Base-by-base conservation (phyloP, 2,888 invertebrate genomes). In the Drosophila buzzatii region DNA sequence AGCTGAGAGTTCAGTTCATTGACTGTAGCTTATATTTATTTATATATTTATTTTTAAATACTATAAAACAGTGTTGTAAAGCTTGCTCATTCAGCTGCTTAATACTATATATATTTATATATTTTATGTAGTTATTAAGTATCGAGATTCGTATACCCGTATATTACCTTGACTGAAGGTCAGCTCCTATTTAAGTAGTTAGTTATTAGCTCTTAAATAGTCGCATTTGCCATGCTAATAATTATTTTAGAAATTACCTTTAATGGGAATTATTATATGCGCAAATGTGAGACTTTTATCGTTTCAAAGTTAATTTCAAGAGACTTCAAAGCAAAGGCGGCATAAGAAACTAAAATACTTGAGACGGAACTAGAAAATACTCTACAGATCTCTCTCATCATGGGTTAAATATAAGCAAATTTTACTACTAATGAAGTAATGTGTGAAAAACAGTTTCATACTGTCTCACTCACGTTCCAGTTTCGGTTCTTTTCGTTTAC, bases 211-310 rank as follows among this genome's bases (percentile, higher is more conserved):
- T 49, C 3, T 9, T 31, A 47, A 27, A 27, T 27, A 20, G 47
- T 31, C 6, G 49, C 6, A 6, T 12, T 31, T n/a, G 16, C 27
- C 31, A 31, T 31, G 49, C 49, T 18, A 6, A 49, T 27, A 4
- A n/a, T 16, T 3, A 49, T 31, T 49, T 33, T 7, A 0, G 31
- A 33, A 33, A 49, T 49, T 49, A 33, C 18, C 10, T 33, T 7
- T 49, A 49, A 49, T 49, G 33, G 49, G 49, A 49, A 33, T 49
- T 33, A 49, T 49, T 33, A 49, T 49, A 31, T 18, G 49, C 31
- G 27, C 49, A 31, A 49, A 49, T 49, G 49, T 12, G 31, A 49
- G 49, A 49, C n/a, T 49, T 49, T 31, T 33, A 33, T 33, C 31
- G 5, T 31, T n/a, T n/a, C n/a, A n/a, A 31, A 49, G 10, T n/a